phyloP scores from a whole-genome alignment of 2,888 invertebrate species.

The Tachystola acroxantha region DNA sequence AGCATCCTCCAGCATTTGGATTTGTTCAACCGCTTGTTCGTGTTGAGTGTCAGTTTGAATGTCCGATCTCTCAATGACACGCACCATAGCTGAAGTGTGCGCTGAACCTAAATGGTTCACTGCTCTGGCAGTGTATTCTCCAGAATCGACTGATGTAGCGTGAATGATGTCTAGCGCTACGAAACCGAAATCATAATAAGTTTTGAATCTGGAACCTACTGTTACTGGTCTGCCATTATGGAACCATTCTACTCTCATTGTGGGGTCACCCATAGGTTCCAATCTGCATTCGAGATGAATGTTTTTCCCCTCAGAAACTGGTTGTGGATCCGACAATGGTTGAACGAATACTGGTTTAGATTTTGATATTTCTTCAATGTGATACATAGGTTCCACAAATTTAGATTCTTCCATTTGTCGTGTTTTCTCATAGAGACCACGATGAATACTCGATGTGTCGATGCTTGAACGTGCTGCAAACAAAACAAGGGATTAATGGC shows the following conservation, averaged over 20 bases:
- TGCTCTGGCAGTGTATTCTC: slow-evolving; percentile 96
- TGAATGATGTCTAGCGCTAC: slow-evolving; percentile 97
- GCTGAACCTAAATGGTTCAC: slow-evolving; percentile 96
- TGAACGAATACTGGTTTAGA: slow-evolving; percentile 96
- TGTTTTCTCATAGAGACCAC: slow-evolving; percentile 91
- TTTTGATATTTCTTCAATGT: slow-evolving; percentile 94
- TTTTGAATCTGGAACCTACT: slow-evolving; percentile 94
- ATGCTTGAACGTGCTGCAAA: slow-evolving; percentile 89
- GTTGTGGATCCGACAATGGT: slow-evolving; percentile 91
- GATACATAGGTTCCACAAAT: slow-evolving; percentile 91
- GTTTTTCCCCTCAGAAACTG: slow-evolving; percentile 91
- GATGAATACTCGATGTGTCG: slow-evolving; percentile 94
- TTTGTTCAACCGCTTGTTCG: slow-evolving; percentile 94
- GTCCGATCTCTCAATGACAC: slow-evolving; percentile 89
- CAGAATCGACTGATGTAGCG: slow-evolving; percentile 95
- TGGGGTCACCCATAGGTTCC: slow-evolving; percentile 97
- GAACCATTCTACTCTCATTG: slow-evolving; percentile 97
- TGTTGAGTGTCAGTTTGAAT: slow-evolving; percentile 94
- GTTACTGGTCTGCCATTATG: slow-evolving; percentile 94
- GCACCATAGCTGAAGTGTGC: slow-evolving; percentile 93
- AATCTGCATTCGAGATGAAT: slow-evolving; percentile 94
- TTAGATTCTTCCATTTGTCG: slow-evolving; percentile 90
- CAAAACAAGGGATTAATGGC: slow-evolving; percentile 11
- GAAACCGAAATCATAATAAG: slow-evolving; percentile 98
- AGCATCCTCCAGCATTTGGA: slow-evolving; percentile 91